phyloP scores from a whole-genome alignment of 2,888 invertebrate genomes.

The Hypsopygia costalis region DNA sequence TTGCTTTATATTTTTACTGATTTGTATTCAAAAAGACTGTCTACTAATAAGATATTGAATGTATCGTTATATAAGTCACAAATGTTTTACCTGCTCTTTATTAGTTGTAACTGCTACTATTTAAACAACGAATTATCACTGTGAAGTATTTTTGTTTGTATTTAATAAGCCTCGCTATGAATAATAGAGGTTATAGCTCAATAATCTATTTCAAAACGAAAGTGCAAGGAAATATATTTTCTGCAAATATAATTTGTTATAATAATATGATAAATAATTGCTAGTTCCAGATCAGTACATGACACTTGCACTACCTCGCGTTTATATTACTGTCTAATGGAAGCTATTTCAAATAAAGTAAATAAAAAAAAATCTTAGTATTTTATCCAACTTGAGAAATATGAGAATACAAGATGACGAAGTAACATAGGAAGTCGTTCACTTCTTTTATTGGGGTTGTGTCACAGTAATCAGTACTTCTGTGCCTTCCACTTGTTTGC shows the following conservation, averaged over 20 bases:
- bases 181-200: constrained; percentile 27
- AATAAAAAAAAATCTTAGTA: too few species aligned
- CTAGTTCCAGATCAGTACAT: too few species aligned
- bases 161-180: constrained; percentile 33
- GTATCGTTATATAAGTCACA: constrained; percentile 71
- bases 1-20: constrained; percentile 34
- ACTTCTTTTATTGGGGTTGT: constrained; percentile 45
- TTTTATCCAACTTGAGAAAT: too few species aligned
- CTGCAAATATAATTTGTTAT: neutral
- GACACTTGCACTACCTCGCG: too few species aligned
- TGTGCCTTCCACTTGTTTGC: constrained; percentile 67
- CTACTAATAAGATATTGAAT: constrained; percentile 74
- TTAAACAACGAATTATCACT: constrained; percentile 71
- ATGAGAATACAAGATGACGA: too few species aligned
- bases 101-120: constrained; percentile 56
- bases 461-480: constrained; percentile 55
- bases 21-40: constrained; percentile 76
- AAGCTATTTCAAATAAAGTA: too few species aligned
- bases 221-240: constrained; percentile 5
- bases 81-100: constrained; percentile 63
- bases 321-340: too few species aligned
- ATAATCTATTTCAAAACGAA: constrained; percentile 22
- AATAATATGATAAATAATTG: too few species aligned
- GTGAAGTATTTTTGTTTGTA: constrained; percentile 42
- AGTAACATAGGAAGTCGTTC: too few species aligned